Conservation (phyloP, 2,888 invertebrate genomes). For the Drosophila maculinotata region DNA sequence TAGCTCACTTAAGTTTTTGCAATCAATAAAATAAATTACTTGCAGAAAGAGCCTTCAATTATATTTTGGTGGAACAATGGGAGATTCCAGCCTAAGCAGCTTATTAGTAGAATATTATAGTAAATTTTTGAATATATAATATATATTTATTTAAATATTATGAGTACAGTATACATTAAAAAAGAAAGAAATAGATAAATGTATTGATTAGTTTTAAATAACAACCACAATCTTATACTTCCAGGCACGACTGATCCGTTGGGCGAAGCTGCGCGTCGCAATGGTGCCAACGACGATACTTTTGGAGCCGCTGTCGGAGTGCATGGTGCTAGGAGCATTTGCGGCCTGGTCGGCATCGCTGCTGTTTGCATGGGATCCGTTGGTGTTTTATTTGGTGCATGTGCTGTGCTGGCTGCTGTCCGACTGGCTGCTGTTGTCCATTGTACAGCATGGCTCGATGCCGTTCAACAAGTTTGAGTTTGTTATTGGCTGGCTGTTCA, state of each 20-base stretch:
- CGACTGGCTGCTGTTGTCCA: slow-evolving; percentile 96
- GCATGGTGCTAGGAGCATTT: slow-evolving; percentile 95
- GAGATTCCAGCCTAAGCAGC: too few species aligned
- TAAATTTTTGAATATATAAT: too few species aligned
- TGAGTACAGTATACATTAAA: too few species aligned
- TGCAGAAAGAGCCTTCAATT: too few species aligned
- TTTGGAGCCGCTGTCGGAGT: slow-evolving; percentile 97
- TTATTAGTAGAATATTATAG: too few species aligned
- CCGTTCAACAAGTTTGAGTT: slow-evolving; percentile 98
- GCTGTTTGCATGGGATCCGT: slow-evolving; percentile 94
- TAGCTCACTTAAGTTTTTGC: too few species aligned
- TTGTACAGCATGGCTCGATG: slow-evolving; percentile 96
- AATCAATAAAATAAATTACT: too few species aligned
- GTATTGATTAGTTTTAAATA: neutral
- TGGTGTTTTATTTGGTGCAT: slow-evolving; percentile 97
- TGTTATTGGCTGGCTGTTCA: slow-evolving; percentile 96
- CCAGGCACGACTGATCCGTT: slow-evolving; percentile 93
- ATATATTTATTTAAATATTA: too few species aligned
- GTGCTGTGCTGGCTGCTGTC: slow-evolving; percentile 97
- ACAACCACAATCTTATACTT: neutral
- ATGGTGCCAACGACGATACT: slow-evolving; percentile 97
- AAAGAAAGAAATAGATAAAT: too few species aligned
- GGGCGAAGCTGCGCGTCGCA: slow-evolving; percentile 97
- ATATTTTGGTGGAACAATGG: too few species aligned
- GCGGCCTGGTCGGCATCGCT: slow-evolving; percentile 94